phyloP scores from a whole-genome alignment of 1,140 invertebrate genomes.

The Meloidogyne exigua region DNA sequence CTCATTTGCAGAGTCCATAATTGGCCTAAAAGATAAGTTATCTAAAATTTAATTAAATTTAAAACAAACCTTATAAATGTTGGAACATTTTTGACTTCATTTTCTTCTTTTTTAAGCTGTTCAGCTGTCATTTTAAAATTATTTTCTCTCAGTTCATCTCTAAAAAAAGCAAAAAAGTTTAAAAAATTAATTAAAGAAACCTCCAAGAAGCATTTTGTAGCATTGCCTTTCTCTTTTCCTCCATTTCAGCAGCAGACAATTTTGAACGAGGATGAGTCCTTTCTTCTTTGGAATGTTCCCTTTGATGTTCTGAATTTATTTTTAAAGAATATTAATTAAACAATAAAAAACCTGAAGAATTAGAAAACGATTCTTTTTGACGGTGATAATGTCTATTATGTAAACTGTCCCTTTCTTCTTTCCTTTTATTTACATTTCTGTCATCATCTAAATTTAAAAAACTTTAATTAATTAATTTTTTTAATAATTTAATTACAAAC shows the following conservation, averaged over 20 bases:
- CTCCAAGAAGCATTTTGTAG: conserved; percentile 30
- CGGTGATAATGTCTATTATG: not conserved
- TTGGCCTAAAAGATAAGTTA: not conserved
- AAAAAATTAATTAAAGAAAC: not conserved
- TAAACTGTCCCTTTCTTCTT: not conserved
- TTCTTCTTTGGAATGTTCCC: not conserved
- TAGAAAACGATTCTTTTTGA: not conserved
- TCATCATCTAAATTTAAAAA: too few relatives aligned
- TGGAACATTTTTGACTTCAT: not conserved
- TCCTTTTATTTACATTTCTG: too few relatives aligned
- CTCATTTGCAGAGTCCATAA: conserved; percentile 7
- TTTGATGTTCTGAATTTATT: not conserved
- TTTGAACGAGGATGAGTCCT: not conserved
- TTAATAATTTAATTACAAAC: too few relatives aligned
- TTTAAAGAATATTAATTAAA: not conserved
- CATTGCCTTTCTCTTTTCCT: conserved; percentile 28
- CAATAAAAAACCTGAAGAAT: not conserved
- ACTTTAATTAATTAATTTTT: too few relatives aligned
- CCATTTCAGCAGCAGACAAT: conserved; percentile 30
- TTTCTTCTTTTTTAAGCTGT: conserved; percentile 11
- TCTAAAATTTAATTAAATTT: not conserved
- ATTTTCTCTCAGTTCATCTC: conserved; percentile 22
- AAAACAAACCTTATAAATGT: conserved; percentile 18
- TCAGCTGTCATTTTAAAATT: conserved; percentile 13
- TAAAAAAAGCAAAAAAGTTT: not conserved